phyloP scores from a whole-genome alignment of 2,888 invertebrate species.

The Orthosia cruda region DNA sequence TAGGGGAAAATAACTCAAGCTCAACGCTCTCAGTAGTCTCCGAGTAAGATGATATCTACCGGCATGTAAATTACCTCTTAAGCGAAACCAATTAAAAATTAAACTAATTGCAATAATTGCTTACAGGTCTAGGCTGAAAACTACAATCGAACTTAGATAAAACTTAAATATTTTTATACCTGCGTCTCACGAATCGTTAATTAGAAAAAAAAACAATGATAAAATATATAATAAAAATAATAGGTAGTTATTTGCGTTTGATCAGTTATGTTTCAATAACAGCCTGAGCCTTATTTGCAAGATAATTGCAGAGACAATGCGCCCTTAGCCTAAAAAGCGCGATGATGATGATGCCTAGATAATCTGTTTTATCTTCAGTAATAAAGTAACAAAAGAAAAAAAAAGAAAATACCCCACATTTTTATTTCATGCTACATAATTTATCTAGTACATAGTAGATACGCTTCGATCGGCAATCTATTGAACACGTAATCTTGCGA shows the following conservation, averaged over 20 bases:
- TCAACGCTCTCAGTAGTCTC: constrained; percentile 6
- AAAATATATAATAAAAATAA: constrained; percentile 30
- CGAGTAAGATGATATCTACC: constrained; percentile 41
- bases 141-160: constrained; percentile 30
- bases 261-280: constrained; percentile 37
- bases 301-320: constrained; percentile 42
- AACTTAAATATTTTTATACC: constrained; percentile 18
- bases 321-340: constrained; percentile 59
- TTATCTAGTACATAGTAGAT: too few species aligned
- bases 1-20: constrained; percentile 36
- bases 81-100: constrained; percentile 39
- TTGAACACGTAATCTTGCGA: too few species aligned
- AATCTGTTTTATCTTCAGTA: constrained; percentile 19
- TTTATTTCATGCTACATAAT: too few species aligned
- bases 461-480: too few species aligned
- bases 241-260: constrained; percentile 29
- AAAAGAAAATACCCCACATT: too few species aligned
- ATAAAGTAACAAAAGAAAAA: background rate
- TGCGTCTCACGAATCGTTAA: constrained; percentile 23
- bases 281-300: constrained; percentile 55
- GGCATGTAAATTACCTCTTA: constrained; percentile 34
- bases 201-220: constrained; percentile 36
- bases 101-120: constrained; percentile 45
- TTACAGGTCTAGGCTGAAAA: constrained; percentile 45
- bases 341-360: constrained; percentile 34